These are phyloP conservation scores for Leptonema lineaticorne DNA, from an alignment of 1,140 invertebrate genomes.

Conservation along the genomic window DNA sequence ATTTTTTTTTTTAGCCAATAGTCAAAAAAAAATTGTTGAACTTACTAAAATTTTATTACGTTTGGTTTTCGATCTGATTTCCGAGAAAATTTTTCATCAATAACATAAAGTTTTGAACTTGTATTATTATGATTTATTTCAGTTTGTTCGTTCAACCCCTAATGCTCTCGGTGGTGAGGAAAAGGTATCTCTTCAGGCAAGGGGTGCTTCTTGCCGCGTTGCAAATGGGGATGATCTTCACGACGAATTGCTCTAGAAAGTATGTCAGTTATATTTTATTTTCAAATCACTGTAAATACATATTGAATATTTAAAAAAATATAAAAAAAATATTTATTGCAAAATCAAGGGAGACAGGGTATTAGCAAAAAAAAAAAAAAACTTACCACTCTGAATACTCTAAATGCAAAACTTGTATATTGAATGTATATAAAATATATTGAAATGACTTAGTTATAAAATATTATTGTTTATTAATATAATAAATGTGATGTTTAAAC, in stretches of 20 bases:
- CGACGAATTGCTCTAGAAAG: conserved; percentile 36
- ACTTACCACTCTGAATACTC: neutral
- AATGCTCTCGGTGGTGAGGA: conserved; percentile 59
- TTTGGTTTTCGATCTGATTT: neutral
- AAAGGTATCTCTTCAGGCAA: conserved; percentile 61
- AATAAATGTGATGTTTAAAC: no score
- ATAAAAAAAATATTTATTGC: neutral
- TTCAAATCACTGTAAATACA: no score
- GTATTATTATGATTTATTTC: neutral
- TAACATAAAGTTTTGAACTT: neutral
- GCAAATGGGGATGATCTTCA: conserved; percentile 33
- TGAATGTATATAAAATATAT: no score
- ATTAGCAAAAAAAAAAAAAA: neutral
- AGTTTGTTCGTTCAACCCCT: conserved; percentile 60
- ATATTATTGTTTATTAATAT: no score
- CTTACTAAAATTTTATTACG: neutral
- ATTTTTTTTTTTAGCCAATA: neutral
- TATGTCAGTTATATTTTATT: no score
- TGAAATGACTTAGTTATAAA: no score
- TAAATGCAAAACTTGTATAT: no score
- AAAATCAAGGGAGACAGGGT: neutral
- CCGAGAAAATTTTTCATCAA: neutral
- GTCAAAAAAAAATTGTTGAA: neutral
- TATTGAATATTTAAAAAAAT: neutral
- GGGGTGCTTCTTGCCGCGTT: conserved; percentile 42